A percentile compares a stretch with the other conserved stretches of the same genome.
Evolutionary conservation across 2,888 invertebrate species (phyloP).

Genomic region (Seladonia tumulorum): DNA sequence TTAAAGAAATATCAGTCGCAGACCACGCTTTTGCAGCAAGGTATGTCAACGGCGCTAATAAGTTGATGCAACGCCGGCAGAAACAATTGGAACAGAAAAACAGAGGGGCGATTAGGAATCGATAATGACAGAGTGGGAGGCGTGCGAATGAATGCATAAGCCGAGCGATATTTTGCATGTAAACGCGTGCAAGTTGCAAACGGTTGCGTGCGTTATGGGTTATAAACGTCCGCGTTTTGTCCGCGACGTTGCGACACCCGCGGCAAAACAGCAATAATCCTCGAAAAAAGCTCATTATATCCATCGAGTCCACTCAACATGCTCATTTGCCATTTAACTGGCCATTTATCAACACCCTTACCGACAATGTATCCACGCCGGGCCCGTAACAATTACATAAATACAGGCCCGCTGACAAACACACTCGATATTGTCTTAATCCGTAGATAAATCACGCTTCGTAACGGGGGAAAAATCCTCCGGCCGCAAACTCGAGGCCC

Average conservation of each 20-base stretch:
- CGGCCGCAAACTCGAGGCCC: background rate
- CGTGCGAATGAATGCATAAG: background rate
- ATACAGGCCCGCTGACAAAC: background rate
- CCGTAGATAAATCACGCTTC: slow-evolving; percentile 34
- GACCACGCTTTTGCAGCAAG: background rate
- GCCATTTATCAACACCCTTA: slow-evolving; percentile 12
- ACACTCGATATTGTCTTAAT: slow-evolving; percentile 21
- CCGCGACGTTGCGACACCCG: background rate
- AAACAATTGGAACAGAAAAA: background rate
- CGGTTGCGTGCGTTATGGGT: background rate
- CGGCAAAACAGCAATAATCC: background rate
- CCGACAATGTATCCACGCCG: background rate
- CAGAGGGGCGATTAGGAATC: background rate
- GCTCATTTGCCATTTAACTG: slow-evolving; percentile 13
- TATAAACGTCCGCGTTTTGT: background rate
- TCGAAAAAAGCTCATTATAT: background rate
- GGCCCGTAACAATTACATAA: background rate
- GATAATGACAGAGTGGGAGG: background rate
- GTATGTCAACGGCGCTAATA: background rate
- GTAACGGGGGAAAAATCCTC: slow-evolving; percentile 5
- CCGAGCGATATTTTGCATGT: background rate
- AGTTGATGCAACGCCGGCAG: no score
- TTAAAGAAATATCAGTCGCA: background rate
- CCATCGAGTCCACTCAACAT: slow-evolving; percentile 1
- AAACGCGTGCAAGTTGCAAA: background rate